Evolutionary conservation across 2,888 invertebrate genomes (phyloP).

Genomic region (Eubasilissa splendida): DNA sequence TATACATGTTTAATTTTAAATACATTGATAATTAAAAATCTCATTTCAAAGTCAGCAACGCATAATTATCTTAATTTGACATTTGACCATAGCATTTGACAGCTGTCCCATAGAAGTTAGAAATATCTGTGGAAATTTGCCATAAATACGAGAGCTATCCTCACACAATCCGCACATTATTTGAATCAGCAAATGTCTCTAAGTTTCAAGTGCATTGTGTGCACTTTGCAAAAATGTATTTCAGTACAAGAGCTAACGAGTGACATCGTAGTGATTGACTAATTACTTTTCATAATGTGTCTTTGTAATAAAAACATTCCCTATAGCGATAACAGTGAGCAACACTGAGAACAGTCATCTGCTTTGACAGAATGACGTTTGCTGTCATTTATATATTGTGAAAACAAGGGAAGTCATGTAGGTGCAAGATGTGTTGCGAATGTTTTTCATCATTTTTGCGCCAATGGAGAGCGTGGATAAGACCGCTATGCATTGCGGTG

Average conservation of each 20-base stretch:
- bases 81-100: background rate
- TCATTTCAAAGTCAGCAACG: background rate
- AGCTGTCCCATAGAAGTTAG: background rate
- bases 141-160: too few species aligned
- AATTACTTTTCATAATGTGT: too few species aligned
- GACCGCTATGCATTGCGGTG: slow-evolving; percentile 84
- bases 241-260: too few species aligned
- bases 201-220: too few species aligned
- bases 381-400: slow-evolving; percentile 22
- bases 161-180: too few species aligned
- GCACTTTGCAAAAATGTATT: too few species aligned
- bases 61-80: background rate
- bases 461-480: slow-evolving; percentile 91
- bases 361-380: slow-evolving; percentile 37
- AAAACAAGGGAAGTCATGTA: slow-evolving; percentile 52
- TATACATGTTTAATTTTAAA: slow-evolving; percentile 13
- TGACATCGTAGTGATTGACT: too few species aligned
- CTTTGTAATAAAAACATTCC: too few species aligned
- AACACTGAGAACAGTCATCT: slow-evolving; percentile 30
- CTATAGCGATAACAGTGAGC: background rate
- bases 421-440: slow-evolving; percentile 66
- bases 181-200: too few species aligned
- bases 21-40: background rate
- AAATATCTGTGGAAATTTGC: too few species aligned
- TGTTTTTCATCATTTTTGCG: slow-evolving; percentile 66